Evolutionary conservation across 2,797 vertebrate species (phyloP), one percentile per base, ranked within the genome.

Genomic region (Toxotes lorentzi): DNA sequence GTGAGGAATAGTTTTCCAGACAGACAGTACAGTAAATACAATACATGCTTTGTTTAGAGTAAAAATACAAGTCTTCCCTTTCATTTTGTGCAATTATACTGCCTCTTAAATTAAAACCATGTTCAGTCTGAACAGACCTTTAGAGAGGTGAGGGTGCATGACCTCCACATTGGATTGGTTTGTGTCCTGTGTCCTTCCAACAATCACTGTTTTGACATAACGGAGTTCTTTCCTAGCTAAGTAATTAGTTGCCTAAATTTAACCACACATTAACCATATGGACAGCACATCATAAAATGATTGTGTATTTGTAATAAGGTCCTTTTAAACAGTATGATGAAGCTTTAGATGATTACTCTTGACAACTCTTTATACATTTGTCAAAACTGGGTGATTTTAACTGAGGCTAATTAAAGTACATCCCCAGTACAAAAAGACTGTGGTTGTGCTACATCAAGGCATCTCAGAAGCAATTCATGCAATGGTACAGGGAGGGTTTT

Each of bases 321-420:
- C 51, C 38, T 64, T 21, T 41, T 30, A 1, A 38, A 32, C 41
- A 40, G 67, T 19, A 24, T 50, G 48, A 7, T 9, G 1, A 54
- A 14, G 16, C 41, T 50, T 19, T 9, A 16, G 47, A 41, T 69
- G 27, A 59, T 53, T 35, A 34, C 16, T 54, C 45, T 17, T n/a
- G 35, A 56, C 34, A 32, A 11, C 38, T 70, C 45, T 5, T 34
- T 47, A 38, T 16, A 16, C 45, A 24, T 61, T 1, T n/a, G 7
- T 27, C 38, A 1, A 48, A 60, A 69, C 7, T 34, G 10, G 41
- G 2, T 61, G 57, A 48, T 70, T 65, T 66, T 34, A 60, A 62
- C 27, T 2, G 3, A 58, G 40, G 9, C 2, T 40, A 40, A 57
- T 48, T n/a, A 4, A 70, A 69, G 5, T 9, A 48, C 11, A 35